phyloP scores from a whole-genome alignment of 2,797 vertebrate species.

The Poecile montanus region DNA sequence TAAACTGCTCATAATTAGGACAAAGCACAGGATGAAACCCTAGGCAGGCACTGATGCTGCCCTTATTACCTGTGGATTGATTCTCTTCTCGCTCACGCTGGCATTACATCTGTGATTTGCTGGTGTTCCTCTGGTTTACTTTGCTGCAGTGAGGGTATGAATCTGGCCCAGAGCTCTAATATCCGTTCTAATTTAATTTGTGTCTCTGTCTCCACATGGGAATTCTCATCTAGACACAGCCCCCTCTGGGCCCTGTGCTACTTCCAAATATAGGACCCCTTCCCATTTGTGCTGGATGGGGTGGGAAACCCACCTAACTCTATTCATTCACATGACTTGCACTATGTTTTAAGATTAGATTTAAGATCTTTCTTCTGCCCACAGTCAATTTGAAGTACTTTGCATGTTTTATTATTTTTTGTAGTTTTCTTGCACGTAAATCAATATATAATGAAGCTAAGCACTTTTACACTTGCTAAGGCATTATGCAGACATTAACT shows the following conservation, averaged over 20 bases:
- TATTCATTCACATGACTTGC: background rate
- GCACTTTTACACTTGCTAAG: constrained; percentile 26
- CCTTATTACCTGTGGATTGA: constrained; percentile 51
- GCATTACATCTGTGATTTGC: background rate
- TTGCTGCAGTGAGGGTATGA: constrained; percentile 36
- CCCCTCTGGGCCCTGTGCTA: constrained; percentile 69
- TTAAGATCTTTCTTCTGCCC: background rate
- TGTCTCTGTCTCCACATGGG: constrained; percentile 23
- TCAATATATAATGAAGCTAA: constrained; percentile 36
- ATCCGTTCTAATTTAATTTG: constrained; percentile 65
- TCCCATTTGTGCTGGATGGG: background rate
- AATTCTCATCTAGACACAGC: constrained; percentile 54
- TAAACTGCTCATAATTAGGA: constrained; percentile 60
- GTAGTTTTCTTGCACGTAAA: constrained; percentile 6
- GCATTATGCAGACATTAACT: constrained; percentile 28
- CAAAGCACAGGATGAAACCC: constrained; percentile 48
- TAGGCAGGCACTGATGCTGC: constrained; percentile 16
- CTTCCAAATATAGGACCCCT: constrained; percentile 69
- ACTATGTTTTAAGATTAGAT: background rate
- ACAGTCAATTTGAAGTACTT: background rate
- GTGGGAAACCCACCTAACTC: constrained; percentile 31
- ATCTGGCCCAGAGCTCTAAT: constrained; percentile 55
- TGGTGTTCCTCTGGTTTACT: constrained; percentile 1
- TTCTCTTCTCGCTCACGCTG: background rate
- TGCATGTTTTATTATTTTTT: background rate